Evolutionary conservation across 2,797 vertebrate species (phyloP).

Genomic region (Eleutherodactylus coqui): DNA sequence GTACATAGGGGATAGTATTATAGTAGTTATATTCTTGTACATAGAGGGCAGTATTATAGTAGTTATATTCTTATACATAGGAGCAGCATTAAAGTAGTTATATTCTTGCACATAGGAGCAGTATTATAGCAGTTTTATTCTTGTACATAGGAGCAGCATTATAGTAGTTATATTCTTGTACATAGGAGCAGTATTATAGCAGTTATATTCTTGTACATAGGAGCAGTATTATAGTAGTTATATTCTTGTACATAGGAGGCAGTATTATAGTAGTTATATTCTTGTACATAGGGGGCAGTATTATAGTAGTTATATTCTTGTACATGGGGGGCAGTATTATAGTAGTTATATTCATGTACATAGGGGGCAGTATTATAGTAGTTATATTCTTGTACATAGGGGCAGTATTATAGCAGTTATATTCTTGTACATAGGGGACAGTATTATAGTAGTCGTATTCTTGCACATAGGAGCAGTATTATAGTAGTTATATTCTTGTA

Average conservation of each 20-base stretch:
- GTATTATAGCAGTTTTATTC: neutral
- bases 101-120: neutral
- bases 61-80: neutral
- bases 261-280: conserved; percentile 27
- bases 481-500: too few species aligned
- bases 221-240: conserved; percentile 6
- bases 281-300: conserved; percentile 3
- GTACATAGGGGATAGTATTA: neutral
- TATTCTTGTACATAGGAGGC: conserved; percentile 1
- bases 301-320: neutral
- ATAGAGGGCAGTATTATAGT: neutral
- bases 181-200: conserved; percentile 1
- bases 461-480: too few species aligned
- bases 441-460: too few species aligned
- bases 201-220: conserved; percentile 15
- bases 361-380: too few species aligned
- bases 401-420: too few species aligned
- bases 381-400: too few species aligned
- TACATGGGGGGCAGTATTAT: conserved; percentile 1
- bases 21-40: neutral
- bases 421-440: too few species aligned
- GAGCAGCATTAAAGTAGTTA: too few species aligned
- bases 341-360: conserved; percentile 18
- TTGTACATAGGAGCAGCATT: conserved; percentile 2
- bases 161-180: conserved; percentile 23